Base-by-base conservation (phyloP, 2,113 vertebrate species). In the Cynopterus brachyotis region DNA sequence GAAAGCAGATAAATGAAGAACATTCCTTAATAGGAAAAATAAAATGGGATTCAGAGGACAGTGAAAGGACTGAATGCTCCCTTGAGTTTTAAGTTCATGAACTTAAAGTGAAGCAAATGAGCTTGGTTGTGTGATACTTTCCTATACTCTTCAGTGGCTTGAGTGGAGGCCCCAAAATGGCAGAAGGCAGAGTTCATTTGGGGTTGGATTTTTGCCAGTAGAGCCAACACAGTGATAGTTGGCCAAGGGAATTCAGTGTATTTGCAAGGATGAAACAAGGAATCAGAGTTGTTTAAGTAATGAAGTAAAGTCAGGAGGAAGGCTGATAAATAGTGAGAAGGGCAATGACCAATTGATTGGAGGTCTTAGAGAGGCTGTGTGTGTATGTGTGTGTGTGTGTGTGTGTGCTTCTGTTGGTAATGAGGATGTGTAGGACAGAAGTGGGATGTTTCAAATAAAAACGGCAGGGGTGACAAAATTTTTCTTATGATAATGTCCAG, bases 391-490 rank as follows among this genome's bases (percentile, higher is more conserved):
- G 64, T 55, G n/a, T 47, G 50, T 60, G 70, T 50, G 47, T 42
- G 24, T 35, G 30, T 7, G 8, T 22, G 57, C 59, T 62, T 62
- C 10, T 62, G 7, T 35, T 35, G 24, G 50, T 37, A 78, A 28
- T 64, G 37, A 82, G 28, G 19, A 22, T 57, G 7, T 30, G 37
- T 67, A 42, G 30, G 40, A 40, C 66, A 90, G 60, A 26, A 88
- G 40, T 88, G 78, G 32, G 2, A 80, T 73, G 59, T 87, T 92
- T 72, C 45, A 91, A 69, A 83, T 83, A 35, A 83, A 91, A 94
- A 50, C 66, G 42, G 16, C 16, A 95, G 62, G 79, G 40, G 37
- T 72, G 64, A 76, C 35, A 94, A 40, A 50, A 66, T 59, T 75
- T 95, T 79, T 55, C 40, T 83, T 69, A 83, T 82, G 32, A 47